Evolutionary conservation across 2,888 invertebrate genomes (phyloP), one percentile per base, ranked within the genome.

Genomic region (Drosophila suboccidentalis): DNA sequence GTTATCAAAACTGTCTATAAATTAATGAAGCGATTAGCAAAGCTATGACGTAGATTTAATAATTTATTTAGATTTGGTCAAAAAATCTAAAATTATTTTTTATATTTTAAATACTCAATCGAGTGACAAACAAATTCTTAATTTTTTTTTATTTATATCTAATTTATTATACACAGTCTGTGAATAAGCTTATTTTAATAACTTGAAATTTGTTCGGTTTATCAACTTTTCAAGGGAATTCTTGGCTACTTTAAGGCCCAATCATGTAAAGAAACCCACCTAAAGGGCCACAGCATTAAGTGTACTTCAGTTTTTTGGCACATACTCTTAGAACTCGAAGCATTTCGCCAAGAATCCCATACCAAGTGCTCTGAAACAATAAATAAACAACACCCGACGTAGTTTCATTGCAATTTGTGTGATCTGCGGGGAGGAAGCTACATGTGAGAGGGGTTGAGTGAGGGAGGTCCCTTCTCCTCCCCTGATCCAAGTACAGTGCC

Each of bases 341-440:
- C 38, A 34, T 39, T 44, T 59, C 36, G 69, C 59, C 47, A 59
- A 26, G 38, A 15, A 57, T 10, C 36, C 49, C 26, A 36, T 19
- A 19, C 22, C 47, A 15, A 51, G 29, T 29, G 19, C 34, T 58
- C 54, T 57, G 47, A 59, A 78, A 69, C 69, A 65, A 76, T 75
- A 76, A 76, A 76, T 76, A 76, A 61, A 65, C 65, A 76, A 59
- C 43, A 78, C 58, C 68, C 58, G 57, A 74, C 74, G 75, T 76
- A 74, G 75, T 78, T 76, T 64, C 60, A 47, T 47, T 47, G 68
- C 75, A 78, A 78, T 64, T 78, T 49, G 68, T 78, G 68, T 61
- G 49, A 58, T 75, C n/a, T n/a, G n/a, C n/a, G n/a, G n/a, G n/a
- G n/a, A n/a, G n/a, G n/a, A n/a, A n/a, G 62, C 1, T 41, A 34